phyloP scores from a whole-genome alignment of 2,113 vertebrate species.

The Equus przewalskii region DNA sequence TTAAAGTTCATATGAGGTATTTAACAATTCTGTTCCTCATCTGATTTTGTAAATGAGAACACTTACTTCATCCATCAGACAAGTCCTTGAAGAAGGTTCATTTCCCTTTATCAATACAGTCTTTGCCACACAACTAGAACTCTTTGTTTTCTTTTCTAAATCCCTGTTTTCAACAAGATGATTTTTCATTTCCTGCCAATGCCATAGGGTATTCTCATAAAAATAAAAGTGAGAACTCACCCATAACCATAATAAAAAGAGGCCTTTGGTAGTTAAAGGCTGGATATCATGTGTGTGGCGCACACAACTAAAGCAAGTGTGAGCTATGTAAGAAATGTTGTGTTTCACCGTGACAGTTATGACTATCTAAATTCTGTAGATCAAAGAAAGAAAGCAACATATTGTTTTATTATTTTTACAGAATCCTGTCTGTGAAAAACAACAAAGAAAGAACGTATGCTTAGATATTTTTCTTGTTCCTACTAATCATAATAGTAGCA shows the following conservation, averaged over 20 bases:
- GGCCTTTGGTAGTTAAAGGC: background rate
- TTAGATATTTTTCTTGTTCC: background rate
- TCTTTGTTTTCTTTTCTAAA: background rate
- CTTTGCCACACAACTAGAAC: background rate
- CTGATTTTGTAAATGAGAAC: constrained; percentile 35
- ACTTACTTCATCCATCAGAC: background rate
- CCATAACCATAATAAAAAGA: background rate
- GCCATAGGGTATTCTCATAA: background rate
- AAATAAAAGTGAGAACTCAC: background rate
- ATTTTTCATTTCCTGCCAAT: background rate
- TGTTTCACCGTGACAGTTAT: background rate
- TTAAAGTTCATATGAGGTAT: background rate
- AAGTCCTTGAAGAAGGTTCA: background rate
- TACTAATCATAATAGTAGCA: background rate
- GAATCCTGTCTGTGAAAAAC: background rate
- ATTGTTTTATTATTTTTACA: background rate
- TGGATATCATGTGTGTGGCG: background rate
- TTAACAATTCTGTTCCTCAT: background rate
- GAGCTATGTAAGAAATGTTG: background rate
- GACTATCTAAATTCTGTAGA: background rate
- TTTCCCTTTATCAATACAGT: background rate
- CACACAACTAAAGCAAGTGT: background rate
- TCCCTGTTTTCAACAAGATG: background rate
- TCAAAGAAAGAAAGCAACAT: background rate
- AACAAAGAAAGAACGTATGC: background rate